A percentile compares a stretch with the other conserved stretches of the same genome.
These are phyloP conservation scores for Pedionomus torquatus DNA, from an alignment of 2,113 vertebrate genomes.

Conservation along the genomic window DNA sequence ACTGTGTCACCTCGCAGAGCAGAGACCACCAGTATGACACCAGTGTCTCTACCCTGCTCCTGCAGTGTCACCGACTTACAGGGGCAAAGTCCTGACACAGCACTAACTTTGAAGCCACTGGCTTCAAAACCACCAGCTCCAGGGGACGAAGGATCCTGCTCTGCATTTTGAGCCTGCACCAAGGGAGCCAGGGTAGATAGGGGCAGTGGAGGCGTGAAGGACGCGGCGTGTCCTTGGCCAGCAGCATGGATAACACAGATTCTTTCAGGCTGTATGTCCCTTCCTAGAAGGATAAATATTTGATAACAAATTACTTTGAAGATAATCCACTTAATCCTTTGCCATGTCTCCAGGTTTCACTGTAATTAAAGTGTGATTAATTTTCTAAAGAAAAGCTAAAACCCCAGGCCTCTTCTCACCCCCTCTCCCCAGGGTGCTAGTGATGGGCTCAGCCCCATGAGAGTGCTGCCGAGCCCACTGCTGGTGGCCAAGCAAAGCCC, in stretches of 20 bases:
- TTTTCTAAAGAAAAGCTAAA: constrained; percentile 56
- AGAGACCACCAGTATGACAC: neutral
- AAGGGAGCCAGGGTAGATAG: neutral
- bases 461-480: neutral
- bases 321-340: constrained; percentile 55
- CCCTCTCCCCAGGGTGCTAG: neutral
- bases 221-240: neutral
- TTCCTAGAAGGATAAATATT: constrained; percentile 56
- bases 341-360: constrained; percentile 47
- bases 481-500: neutral
- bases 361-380: constrained; percentile 58
- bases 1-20: accelerated
- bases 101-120: neutral
- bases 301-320: constrained; percentile 53
- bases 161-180: neutral
- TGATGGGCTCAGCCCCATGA: neutral
- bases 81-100: neutral
- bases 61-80: neutral
- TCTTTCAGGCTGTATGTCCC: neutral
- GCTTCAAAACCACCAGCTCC: neutral
- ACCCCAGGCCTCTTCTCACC: neutral
- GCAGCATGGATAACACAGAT: neutral
- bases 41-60: neutral
- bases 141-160: neutral
- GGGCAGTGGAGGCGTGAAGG: neutral